A percentile compares a stretch with the other conserved stretches of the same genome.
Evolutionary conservation across 1,140 invertebrate species (phyloP).

Genomic region (Bombus picipes): DNA sequence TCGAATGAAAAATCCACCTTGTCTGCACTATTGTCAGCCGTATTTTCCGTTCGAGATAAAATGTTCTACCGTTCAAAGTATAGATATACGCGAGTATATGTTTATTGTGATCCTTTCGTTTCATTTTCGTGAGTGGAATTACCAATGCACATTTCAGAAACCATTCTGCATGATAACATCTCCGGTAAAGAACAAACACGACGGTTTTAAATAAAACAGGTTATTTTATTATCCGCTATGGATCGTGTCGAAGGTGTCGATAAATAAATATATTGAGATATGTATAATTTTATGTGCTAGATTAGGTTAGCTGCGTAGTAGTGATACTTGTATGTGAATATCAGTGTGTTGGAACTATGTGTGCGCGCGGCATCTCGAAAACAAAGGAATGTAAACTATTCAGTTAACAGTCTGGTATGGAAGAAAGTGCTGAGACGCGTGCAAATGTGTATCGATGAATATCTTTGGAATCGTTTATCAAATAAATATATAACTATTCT

Average conservation of each 20-base stretch:
- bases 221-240: neutral
- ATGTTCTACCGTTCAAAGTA: neutral
- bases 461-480: too few species aligned
- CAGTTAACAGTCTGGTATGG: too few species aligned
- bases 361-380: too few species aligned
- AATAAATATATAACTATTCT: too few species aligned
- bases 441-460: too few species aligned
- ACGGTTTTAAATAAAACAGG: neutral
- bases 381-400: too few species aligned
- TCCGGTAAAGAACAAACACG: neutral
- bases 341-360: too few species aligned
- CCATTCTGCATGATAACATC: neutral
- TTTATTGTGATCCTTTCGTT: slow-evolving; percentile 6
- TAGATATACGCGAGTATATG: neutral
- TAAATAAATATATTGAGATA: too few species aligned
- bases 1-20: neutral
- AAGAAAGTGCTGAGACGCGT: too few species aligned
- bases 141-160: neutral
- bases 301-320: too few species aligned
- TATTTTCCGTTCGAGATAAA: neutral
- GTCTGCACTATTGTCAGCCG: neutral
- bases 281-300: too few species aligned
- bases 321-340: too few species aligned
- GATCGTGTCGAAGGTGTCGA: neutral
- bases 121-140: slow-evolving; percentile 18